These are phyloP conservation scores for Casuarius casuarius DNA, from an alignment of 2,113 vertebrate genomes.

Conservation along the genomic window DNA sequence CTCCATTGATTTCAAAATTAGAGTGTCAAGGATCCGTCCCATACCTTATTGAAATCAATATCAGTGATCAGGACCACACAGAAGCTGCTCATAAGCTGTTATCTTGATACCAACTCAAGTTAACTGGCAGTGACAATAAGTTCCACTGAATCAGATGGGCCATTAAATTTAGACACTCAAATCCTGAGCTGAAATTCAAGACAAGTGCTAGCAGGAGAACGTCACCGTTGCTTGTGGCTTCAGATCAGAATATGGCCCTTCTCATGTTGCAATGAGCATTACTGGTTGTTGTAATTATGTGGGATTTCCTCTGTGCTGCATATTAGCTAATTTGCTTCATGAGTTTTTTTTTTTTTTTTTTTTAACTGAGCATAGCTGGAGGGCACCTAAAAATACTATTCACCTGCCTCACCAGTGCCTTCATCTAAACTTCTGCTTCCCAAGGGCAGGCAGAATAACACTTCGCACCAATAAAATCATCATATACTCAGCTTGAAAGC, in stretches of 20 bases:
- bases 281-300: background rate
- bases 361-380: background rate
- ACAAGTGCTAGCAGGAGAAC: background rate
- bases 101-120: constrained; percentile 46
- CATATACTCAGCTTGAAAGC: constrained; percentile 1
- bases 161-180: constrained; percentile 27
- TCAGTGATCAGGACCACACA: constrained; percentile 52
- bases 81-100: constrained; percentile 51
- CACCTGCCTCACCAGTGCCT: background rate
- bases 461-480: constrained; percentile 32
- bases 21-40: constrained; percentile 45
- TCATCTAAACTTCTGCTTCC: background rate
- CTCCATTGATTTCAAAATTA: constrained; percentile 62
- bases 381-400: background rate
- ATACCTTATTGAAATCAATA: constrained; percentile 63
- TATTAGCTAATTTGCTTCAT: background rate
- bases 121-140: constrained; percentile 54
- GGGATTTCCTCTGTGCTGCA: background rate
- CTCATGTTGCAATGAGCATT: accelerated
- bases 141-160: constrained; percentile 55
- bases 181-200: background rate
- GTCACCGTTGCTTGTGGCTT: accelerated
- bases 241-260: background rate
- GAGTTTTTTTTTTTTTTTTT: background rate
- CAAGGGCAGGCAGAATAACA: background rate